Base-by-base conservation (phyloP, 2,113 vertebrate species). In the Morone saxatilis region DNA sequence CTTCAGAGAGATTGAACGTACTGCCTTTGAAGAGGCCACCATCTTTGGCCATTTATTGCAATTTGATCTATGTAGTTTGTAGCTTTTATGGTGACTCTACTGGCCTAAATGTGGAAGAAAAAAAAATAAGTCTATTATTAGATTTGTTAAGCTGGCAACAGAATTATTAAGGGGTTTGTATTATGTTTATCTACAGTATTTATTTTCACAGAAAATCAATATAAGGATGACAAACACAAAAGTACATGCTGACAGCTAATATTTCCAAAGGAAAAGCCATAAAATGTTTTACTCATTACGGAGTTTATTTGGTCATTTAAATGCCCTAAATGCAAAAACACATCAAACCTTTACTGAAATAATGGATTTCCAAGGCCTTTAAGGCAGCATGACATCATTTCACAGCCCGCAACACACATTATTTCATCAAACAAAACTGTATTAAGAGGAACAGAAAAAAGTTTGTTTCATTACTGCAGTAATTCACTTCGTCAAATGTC, bases 351-450 rank as follows among this genome's bases (percentile, higher is more conserved):
- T 80, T 57, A 69, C 71, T 60, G 47, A 70, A 70, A 83, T 89
- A 76, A 86, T 80, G 60, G 70, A 76, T 89, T 90, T 85, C 54
- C 63, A 88, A 80, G 61, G 59, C 31, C 56, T 66, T 66, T 10
- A 75, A 70, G 56, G 63, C 54, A 54, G 60, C 47, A 86, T 91
- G 74, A 87, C 70, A 72, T 91, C 71, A 86, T 59, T 78, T 76
- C 31, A 76, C 12, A 0, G 62, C 47, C 22, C 60, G 73, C 25
- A 47, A 79, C 57, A 70, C 20, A 5, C 31, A 68, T 70, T 61
- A 80, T 86, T 89, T 86, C 70, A 86, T 75, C 50, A 84, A 71
- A 90, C 19, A 74, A 75, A 86, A 74, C 6, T 56, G 14, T 56
- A 38, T 51, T 51, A 66, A 56, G 41, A 54, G 25, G 8, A 25